Evolutionary conservation across 2,888 invertebrate species (phyloP), one percentile per base, ranked within the genome.

Genomic region (Scaptomyza flava): DNA sequence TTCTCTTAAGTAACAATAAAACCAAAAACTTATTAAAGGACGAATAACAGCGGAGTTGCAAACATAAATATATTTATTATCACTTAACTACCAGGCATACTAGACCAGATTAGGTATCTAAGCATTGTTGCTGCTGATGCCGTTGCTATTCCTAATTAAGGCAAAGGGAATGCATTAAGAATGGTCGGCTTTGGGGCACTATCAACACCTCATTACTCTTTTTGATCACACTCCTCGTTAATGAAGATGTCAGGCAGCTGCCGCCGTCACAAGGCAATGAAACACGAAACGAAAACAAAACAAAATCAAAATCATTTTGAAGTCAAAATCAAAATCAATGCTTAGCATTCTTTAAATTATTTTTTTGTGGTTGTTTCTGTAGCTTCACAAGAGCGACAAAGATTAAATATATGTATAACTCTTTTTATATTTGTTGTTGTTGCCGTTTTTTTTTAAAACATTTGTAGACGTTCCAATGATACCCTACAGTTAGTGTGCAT

Each of bases 191-290:
- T 75, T 68, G 42, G 77, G 81, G 72, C 86, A 81, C 87, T 89
- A 89, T 90, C 89, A 90, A 90, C 90, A 90, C 90, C 87, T 90
- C 89, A 90, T 89, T 90, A 89, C 89, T 90, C 90, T 87, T 81
- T 41, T 77, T 85, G 86, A 89, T 90, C 89, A 84, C 81, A 85
- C 89, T 84, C 80, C 78, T 86, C 81, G 83, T 89, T 89, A 89
- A 89, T 90, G 89, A 85, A 90, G 89, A 79, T 81, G 89, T 90
- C 90, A 78, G 73, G 54, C 71, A 54, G 81, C 81, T 60, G 80
- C 61, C 48, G 64, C 33, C 51, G 61, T 30, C 64, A 50, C n/a
- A 42, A 9, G 41, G 50, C 17, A 47, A 27, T 51, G 57, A 54
- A 71, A 68, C 56, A 53, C 72, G 62, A 56, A 41, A 59, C 68